Base-by-base conservation (phyloP, 1,140 invertebrate genomes). In the Nephila pilipes region DNA sequence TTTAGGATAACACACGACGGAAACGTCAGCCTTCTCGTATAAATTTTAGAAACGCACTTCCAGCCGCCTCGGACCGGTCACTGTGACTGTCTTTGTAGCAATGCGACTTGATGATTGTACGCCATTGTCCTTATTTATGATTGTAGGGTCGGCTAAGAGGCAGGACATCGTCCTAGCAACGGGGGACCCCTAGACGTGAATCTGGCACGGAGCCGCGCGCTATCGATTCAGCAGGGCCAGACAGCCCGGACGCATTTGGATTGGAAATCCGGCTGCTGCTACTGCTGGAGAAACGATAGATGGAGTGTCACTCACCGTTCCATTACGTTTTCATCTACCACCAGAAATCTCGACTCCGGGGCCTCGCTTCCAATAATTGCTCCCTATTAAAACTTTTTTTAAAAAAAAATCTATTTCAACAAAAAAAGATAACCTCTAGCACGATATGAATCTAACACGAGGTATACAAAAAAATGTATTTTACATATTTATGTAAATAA, bases 151-250 rank as follows among this genome's bases (percentile, higher is more conserved):
- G 60, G 60, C 60, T 65, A 29, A 65, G 54, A 32, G 57, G 83
- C 83, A 38, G 83, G 83, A 85, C 83, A 85, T 85, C 83, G 83
- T 85, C 83, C 57, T 85, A 55, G 83, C 83, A 85, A 85, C 83
- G 57, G 57, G 25, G 83, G 54, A 29, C 81, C 81, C 54, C 38
- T 29, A 57, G 55, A 57, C 55, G 54, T 55, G 54, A 60, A 85
- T 85, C 83, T 85, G 83, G 83, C 83, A 85, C 83, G 83, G 54
- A 85, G 83, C 83, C 83, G 83, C 54, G 57, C 83, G 57, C 57
- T 85, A 85, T 85, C 57, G 83, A 85, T 85, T 85, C 55, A 25
- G 83, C 32, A 6, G 65, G 80, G 80, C 80, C 36, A 81, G 80
- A 81, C 80, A 81, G 65, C 6, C 80, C 80, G 80, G 80, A 81